Evolutionary conservation across 2,113 vertebrate species (phyloP).

Genomic region (Crypturellus undulatus): DNA sequence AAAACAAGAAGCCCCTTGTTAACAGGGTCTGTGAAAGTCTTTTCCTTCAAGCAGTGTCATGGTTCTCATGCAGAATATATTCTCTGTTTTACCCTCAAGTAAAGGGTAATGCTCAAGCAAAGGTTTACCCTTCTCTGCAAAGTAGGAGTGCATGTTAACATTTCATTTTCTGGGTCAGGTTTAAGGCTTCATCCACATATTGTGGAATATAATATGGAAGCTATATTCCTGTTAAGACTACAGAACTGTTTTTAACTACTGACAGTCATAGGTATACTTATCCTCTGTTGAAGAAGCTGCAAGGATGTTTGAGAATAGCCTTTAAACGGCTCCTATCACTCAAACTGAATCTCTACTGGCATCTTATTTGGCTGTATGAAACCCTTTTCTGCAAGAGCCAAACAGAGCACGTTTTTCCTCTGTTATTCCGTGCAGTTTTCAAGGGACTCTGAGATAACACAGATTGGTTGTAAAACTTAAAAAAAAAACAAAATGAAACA

Average conservation of each 20-base stretch:
- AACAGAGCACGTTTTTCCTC: not conserved
- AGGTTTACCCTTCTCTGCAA: not conserved
- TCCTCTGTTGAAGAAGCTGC: not conserved
- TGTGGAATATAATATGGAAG: not conserved
- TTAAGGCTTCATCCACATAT: not conserved
- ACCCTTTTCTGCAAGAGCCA: not conserved
- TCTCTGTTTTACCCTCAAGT: not conserved
- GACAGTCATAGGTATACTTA: not conserved
- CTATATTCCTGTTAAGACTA: too few relatives aligned
- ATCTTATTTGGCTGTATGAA: not conserved
- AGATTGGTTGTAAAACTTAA: not conserved
- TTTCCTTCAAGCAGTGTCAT: not conserved
- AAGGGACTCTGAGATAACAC: not conserved
- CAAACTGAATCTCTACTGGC: not conserved
- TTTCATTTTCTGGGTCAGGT: fast-evolving
- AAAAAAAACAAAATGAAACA: not conserved
- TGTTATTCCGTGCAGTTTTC: not conserved
- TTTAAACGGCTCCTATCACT: not conserved
- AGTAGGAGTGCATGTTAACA: not conserved
- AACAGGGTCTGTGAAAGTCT: not conserved
- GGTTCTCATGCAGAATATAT: not conserved
- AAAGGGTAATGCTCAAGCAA: too few relatives aligned
- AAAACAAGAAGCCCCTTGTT: not conserved
- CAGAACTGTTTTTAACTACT: not conserved
- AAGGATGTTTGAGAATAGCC: not conserved